phyloP scores from a whole-genome alignment of 1,140 invertebrate genomes.

The Eupeodes corollae region DNA sequence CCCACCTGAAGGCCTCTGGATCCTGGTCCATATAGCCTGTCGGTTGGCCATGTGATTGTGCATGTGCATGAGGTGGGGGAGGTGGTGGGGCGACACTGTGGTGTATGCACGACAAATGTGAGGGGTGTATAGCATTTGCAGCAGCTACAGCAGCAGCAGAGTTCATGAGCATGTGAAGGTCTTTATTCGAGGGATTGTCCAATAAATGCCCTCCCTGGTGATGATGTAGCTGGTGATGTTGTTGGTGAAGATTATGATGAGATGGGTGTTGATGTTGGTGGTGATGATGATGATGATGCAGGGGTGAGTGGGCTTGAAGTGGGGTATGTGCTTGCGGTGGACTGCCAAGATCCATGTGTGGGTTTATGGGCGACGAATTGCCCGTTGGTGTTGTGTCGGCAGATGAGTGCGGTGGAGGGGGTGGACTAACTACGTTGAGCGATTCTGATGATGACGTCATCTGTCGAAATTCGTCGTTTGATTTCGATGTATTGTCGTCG shows the following conservation, averaged over 20 bases:
- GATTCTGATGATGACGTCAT: slow-evolving; percentile 30
- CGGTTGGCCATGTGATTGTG: background rate
- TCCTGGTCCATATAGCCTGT: slow-evolving; percentile 27
- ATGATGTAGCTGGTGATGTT: slow-evolving; percentile 4
- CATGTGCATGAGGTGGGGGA: no score
- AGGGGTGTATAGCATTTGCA: slow-evolving; percentile 17
- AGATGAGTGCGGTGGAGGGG: slow-evolving; percentile 16
- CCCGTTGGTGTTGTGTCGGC: slow-evolving; percentile 21
- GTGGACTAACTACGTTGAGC: slow-evolving; percentile 29
- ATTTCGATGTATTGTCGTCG: slow-evolving; percentile 24
- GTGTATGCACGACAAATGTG: slow-evolving; percentile 24
- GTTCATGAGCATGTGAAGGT: slow-evolving; percentile 33
- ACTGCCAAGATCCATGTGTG: slow-evolving; percentile 28
- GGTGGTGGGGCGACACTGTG: slow-evolving; percentile 16
- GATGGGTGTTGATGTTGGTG: background rate
- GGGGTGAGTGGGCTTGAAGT: background rate
- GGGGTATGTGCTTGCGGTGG: slow-evolving; percentile 10
- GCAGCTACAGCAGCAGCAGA: slow-evolving; percentile 30
- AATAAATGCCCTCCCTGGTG: background rate
- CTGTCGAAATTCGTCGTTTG: slow-evolving; percentile 19
- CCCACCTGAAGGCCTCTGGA: slow-evolving; percentile 35
- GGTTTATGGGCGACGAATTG: slow-evolving; percentile 19
- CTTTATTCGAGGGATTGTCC: slow-evolving; percentile 21
- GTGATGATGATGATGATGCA: background rate
- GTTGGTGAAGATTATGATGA: slow-evolving; percentile 12